phyloP scores from a whole-genome alignment of 2,797 vertebrate species.

The Crypturellus tataupa region DNA sequence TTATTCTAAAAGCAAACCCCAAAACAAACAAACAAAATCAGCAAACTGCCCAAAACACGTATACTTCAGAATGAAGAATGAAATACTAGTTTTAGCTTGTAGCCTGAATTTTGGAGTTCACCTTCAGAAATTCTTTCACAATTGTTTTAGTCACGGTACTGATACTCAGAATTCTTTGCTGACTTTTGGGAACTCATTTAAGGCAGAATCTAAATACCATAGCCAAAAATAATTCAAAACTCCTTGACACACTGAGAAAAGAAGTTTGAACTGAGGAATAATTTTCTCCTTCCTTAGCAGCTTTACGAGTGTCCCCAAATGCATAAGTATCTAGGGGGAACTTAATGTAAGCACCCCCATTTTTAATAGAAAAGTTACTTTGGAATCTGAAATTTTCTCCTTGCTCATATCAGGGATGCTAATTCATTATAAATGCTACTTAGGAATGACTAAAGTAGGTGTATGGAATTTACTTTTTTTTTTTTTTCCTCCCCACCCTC shows the following conservation, averaged over 20 bases:
- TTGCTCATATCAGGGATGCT: background rate
- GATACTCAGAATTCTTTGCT: background rate
- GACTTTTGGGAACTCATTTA: background rate
- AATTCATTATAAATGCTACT: background rate
- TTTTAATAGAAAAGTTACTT: background rate
- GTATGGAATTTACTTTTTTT: background rate
- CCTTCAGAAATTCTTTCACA: background rate
- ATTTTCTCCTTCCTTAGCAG: background rate
- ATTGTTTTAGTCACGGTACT: background rate
- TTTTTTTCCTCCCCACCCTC: background rate
- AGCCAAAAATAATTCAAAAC: background rate
- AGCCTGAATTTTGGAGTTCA: background rate
- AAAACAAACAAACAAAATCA: background rate
- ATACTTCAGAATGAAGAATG: background rate
- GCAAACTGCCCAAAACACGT: fast-evolving
- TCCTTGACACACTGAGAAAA: background rate
- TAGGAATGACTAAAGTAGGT: background rate
- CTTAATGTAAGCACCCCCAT: background rate
- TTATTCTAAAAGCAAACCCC: background rate
- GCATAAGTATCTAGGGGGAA: background rate
- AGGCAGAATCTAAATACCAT: background rate
- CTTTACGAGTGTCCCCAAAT: background rate
- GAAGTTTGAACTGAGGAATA: background rate
- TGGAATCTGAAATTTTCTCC: background rate
- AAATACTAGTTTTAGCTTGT: background rate